phyloP scores from a whole-genome alignment of 2,113 vertebrate species.

The Pheucticus melanocephalus region DNA sequence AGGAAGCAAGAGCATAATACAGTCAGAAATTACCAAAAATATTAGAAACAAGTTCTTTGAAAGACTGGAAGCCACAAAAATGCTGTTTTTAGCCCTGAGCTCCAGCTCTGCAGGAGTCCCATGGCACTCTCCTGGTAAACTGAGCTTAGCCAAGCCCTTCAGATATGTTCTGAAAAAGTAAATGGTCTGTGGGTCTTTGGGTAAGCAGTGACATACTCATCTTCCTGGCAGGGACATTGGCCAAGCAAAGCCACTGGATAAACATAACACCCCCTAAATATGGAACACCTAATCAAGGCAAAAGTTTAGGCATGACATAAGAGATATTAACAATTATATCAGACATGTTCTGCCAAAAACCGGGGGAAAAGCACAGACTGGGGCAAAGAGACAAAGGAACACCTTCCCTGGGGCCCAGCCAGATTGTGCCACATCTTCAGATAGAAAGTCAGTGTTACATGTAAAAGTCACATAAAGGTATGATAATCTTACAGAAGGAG shows the following conservation, averaged over 20 bases:
- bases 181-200: constrained; percentile 31
- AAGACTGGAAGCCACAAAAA: not conserved
- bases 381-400: constrained; percentile 10
- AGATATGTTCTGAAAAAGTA: constrained; percentile 30
- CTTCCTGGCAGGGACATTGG: constrained; percentile 44
- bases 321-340: constrained; percentile 52
- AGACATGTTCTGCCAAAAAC: constrained; percentile 21
- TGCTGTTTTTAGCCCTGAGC: not conserved
- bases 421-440: constrained; percentile 23
- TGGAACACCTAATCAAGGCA: constrained; percentile 39
- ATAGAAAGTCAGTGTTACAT: not conserved
- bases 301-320: constrained; percentile 56
- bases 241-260: constrained; percentile 13
- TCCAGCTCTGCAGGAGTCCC: constrained; percentile 53
- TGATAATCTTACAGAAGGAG: not conserved
- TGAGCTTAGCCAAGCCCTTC: constrained; percentile 29
- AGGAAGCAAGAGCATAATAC: not conserved
- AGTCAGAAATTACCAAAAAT: not conserved
- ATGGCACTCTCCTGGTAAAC: constrained; percentile 12
- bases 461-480: not conserved
- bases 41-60: not conserved
- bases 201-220: constrained; percentile 28
- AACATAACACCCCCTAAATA: constrained; percentile 44
- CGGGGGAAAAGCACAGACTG: constrained; percentile 8
- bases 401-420: constrained; percentile 37